These are phyloP conservation scores for Morus bassanus DNA, from an alignment of 2,797 vertebrate genomes.

Conservation along the genomic window DNA sequence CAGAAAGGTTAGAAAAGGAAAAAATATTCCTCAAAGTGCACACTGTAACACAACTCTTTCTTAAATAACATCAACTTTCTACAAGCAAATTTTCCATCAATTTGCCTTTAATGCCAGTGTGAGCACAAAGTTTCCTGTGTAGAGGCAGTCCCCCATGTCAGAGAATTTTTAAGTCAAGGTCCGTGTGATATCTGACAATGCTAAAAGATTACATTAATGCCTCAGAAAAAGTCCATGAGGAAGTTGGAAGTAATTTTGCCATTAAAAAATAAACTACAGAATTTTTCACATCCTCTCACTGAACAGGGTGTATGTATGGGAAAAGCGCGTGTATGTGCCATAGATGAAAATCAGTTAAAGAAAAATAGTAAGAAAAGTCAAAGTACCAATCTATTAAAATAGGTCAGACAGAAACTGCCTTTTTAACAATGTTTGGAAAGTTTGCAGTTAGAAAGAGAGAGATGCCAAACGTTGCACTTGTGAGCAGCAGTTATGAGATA, in stretches of 20 bases:
- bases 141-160: background rate
- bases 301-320: background rate
- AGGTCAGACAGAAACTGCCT: constrained; percentile 10
- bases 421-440: constrained; percentile 27
- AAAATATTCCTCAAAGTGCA: background rate
- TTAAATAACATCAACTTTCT: background rate
- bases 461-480: background rate
- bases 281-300: constrained; percentile 39
- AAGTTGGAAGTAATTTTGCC: constrained; percentile 55
- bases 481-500: background rate
- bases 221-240: constrained; percentile 38
- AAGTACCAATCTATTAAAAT: background rate
- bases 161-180: background rate
- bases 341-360: background rate
- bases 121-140: background rate
- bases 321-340: background rate
- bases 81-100: background rate
- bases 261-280: constrained; percentile 47
- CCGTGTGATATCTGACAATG: background rate
- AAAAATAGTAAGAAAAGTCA: background rate
- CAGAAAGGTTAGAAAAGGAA: background rate
- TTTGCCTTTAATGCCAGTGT: background rate
- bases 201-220: background rate
- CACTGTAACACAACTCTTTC: background rate
- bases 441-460: background rate